phyloP scores from a whole-genome alignment of 2,888 invertebrate species.

The Pristionchus exspectatus region DNA sequence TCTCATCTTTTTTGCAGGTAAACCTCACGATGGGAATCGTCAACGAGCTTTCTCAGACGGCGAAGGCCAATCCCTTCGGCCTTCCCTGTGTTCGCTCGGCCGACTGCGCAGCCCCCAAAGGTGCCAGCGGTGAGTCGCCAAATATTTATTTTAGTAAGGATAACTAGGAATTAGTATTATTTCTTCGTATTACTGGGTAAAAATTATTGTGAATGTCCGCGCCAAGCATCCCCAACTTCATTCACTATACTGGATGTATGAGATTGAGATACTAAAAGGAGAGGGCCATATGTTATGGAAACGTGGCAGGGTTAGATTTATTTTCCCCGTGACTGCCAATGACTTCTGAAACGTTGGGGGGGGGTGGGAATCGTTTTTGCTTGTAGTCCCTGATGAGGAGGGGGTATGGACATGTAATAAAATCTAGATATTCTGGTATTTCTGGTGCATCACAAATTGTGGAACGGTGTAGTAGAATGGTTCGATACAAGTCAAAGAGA shows the following conservation, averaged over 20 bases:
- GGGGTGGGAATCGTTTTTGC: slow-evolving; percentile 59
- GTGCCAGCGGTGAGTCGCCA: slow-evolving; percentile 17
- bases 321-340: slow-evolving; percentile 57
- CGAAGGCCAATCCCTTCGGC: slow-evolving; percentile 73
- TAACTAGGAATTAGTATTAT: no score
- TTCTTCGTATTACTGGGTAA: no score
- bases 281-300: background rate
- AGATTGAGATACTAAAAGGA: background rate
- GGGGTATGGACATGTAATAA: slow-evolving; percentile 59
- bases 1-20: background rate
- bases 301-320: background rate
- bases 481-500: background rate
- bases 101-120: slow-evolving; percentile 62
- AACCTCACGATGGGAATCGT: slow-evolving; percentile 71
- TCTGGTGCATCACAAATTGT: slow-evolving; percentile 64
- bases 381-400: slow-evolving; percentile 59
- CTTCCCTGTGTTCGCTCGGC: slow-evolving; percentile 70
- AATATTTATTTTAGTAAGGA: background rate
- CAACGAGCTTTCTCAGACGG: slow-evolving; percentile 70
- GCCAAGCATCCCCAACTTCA: no score
- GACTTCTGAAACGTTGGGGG: slow-evolving; percentile 72
- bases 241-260: no score
- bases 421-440: slow-evolving; percentile 72
- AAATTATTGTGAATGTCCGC: slow-evolving; percentile 5
- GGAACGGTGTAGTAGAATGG: background rate